Base-by-base conservation (phyloP, 37 sponge, comb jelly and placozoan species). In the Axinella damicornis region DNA sequence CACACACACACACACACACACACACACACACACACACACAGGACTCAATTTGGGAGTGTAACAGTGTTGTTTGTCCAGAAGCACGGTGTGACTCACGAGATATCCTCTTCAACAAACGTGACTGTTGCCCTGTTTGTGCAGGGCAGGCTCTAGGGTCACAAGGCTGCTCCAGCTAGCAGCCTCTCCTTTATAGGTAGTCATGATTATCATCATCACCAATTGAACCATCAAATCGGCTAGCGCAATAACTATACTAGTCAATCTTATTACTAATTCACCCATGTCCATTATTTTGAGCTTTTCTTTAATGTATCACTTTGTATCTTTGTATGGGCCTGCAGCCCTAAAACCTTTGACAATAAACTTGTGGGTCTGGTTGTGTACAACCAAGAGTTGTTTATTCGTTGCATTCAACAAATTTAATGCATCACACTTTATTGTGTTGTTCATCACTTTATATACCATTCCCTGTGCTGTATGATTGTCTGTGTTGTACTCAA, bases 11-110 rank as follows among this genome's bases (percentile, higher is more conserved):
- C 46, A 46, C 46, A 46, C 46, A 46, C 46, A 46, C 52, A 63
- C 79, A 62, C 65, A 80, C 68, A 37, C 68, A 80, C 46, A 54
- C 32, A 27, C 71, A 27, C 53, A 68, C 31, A 37, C 52, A 73
- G 69, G 22, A 41, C 18, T 34, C 31, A 39, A 41, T 0, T 21
- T 25, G 21, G 33, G 31, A 63, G 5, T 22, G 24, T 52, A 27
- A 60, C 9, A 35, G 56, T 55, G 30, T 31, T 25, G 0, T 13
- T n/a, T 63, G 46, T 54, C 32, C 60, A 12, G 52, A 37, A 20
- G 69, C 22, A 14, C 37, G 5, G 21, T 38, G 37, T 35, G 34
- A 35, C 69, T 22, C 69, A 21, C 21, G 35, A 1, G 35, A 69
- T 9, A 19, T 20, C 13, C 35, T 35, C 69, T 21, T 69, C 27